A percentile compares a stretch with the other conserved stretches of the same genome.
Conservation (phyloP, 2,113 vertebrate genomes). For the Pica pica region DNA sequence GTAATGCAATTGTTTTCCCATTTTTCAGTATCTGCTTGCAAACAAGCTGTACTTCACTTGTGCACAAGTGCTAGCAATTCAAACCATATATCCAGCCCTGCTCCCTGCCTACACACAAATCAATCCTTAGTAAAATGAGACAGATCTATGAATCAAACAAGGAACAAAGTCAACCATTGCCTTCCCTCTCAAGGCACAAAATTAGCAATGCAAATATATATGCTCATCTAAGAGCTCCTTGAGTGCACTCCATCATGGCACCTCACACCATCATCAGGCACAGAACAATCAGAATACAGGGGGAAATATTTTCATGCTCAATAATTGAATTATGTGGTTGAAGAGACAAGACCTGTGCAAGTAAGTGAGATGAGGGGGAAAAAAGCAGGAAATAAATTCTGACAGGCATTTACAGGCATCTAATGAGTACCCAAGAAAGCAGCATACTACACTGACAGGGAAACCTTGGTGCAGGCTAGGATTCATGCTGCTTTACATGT, state of each 20-base stretch:
- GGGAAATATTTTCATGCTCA: constrained; percentile 36
- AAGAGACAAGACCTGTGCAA: constrained; percentile 7
- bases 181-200: constrained; percentile 4
- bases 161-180: constrained; percentile 6
- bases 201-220: constrained; percentile 55
- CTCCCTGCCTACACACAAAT: constrained; percentile 28
- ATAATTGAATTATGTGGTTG: constrained; percentile 45
- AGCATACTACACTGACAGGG: neutral
- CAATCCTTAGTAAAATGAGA: constrained; percentile 40
- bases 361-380: neutral
- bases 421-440: neutral
- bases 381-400: neutral
- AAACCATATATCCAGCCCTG: neutral
- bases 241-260: constrained; percentile 35
- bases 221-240: constrained; percentile 41
- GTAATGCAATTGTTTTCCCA: neutral
- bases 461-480: neutral
- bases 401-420: neutral
- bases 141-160: constrained; percentile 54
- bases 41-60: neutral
- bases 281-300: constrained; percentile 25
- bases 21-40: constrained; percentile 31
- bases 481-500: neutral
- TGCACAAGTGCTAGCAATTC: neutral
- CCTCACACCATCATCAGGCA: constrained; percentile 1